Evolutionary conservation across 2,113 vertebrate genomes (phyloP).

Genomic region (Python bivittatus): DNA sequence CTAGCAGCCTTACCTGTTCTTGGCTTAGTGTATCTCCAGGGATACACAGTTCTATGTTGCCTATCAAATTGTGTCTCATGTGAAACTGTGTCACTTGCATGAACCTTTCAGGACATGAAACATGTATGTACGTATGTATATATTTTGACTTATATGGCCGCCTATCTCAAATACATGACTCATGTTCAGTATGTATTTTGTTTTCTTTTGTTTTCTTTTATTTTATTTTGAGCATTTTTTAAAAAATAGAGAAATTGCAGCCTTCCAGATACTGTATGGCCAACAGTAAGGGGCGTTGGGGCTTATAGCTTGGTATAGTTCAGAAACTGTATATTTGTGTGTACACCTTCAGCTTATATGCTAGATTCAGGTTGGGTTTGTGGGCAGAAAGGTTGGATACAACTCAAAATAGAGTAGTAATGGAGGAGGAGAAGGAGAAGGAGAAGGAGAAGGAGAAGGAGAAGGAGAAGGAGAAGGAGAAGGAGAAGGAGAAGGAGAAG

Average conservation of each 20-base stretch:
- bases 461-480: not conserved
- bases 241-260: not conserved
- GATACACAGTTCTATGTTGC: not conserved
- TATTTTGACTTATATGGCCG: not conserved
- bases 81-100: not conserved
- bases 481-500: not conserved
- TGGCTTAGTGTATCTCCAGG: not conserved
- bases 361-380: not conserved
- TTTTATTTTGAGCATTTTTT: not conserved
- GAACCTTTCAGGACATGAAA: not conserved
- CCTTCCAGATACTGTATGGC: not conserved
- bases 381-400: too few relatives aligned
- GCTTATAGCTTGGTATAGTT: not conserved
- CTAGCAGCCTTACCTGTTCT: not conserved
- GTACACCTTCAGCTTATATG: not conserved
- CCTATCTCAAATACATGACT: not conserved
- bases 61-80: not conserved
- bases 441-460: not conserved
- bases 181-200: not conserved
- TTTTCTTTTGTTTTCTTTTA: too few relatives aligned
- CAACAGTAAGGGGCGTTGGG: not conserved
- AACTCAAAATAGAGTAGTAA: too few relatives aligned
- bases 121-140: not conserved
- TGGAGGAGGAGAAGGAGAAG: not conserved
- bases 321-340: not conserved